Conservation (phyloP, 2,888 invertebrate genomes). For the Aromia moschata region DNA sequence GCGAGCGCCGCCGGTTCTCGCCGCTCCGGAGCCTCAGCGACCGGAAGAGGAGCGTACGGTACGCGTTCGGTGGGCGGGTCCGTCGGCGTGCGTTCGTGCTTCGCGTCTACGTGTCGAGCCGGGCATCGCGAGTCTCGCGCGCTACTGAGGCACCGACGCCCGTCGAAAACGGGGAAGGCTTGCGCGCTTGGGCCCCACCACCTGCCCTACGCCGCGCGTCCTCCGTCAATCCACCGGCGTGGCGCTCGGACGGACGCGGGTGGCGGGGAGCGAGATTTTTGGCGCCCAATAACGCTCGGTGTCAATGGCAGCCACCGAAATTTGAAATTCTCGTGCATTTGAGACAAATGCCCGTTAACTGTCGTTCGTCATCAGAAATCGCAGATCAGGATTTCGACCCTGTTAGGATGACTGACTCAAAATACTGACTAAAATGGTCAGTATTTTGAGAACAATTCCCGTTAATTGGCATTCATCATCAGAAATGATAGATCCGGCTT, state of each 20-base stretch:
- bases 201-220: conserved; percentile 37
- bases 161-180: conserved; percentile 52
- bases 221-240: conserved; percentile 40
- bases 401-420: too few relatives aligned
- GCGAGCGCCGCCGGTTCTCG: background rate
- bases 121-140: conserved; percentile 51
- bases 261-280: conserved; percentile 25
- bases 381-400: too few relatives aligned
- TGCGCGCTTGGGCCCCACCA: conserved; percentile 55
- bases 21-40: background rate
- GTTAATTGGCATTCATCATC: too few relatives aligned
- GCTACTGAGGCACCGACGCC: conserved; percentile 53
- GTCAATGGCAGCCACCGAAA: conserved; percentile 6
- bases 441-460: too few relatives aligned
- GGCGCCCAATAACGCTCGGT: conserved; percentile 30
- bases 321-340: too few relatives aligned
- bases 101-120: conserved; percentile 38
- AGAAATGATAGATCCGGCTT: too few relatives aligned
- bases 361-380: too few relatives aligned
- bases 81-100: conserved; percentile 45
- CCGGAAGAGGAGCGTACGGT: background rate
- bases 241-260: conserved; percentile 29
- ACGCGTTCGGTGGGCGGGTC: conserved; percentile 52
- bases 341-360: too few relatives aligned
- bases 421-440: too few relatives aligned